Base-by-base conservation (phyloP, 2,797 vertebrate species). In the Acanthurus leucopareius region DNA sequence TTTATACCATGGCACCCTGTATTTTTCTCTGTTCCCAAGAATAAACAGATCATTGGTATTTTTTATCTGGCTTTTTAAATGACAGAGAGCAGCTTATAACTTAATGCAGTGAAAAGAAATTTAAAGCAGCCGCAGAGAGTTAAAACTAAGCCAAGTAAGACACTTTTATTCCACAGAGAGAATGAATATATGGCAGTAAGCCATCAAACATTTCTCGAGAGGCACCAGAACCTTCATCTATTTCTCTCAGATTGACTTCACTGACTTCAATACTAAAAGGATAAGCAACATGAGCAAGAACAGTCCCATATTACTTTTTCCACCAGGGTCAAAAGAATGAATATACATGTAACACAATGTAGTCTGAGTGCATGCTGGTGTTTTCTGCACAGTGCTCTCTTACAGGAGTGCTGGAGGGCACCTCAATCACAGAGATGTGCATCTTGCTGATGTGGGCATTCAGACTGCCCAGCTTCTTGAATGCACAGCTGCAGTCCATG, bases 391-490 rank as follows among this genome's bases (percentile, higher is more conserved):
- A 9, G 3, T 65, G 75, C 19, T 71, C 40, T 69, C 80, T 94
- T 89, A 96, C 96, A 89, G 92, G 80, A 38, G 92, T 85, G 71
- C 76, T 83, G 19, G 94, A 86, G 5, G 94, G 90, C 49, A 94
- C 94, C 52, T 96, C 96, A 10, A 96, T 95, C 48, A 96, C 91
- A 44, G 95, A 95, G 73, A 99, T 97, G 87, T 99, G 98, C 98
- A 99, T 99, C 95, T 99, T 99, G 94, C 98, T 99, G 92, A 99
- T 99, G 86, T 99, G 98, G 56, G 98, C 98, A 67, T 99, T 99
- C 45, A 99, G 94, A 85, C 98, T 99, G 68, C 98, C 98, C 62
- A 99, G 91, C 80, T 98, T 99, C 92, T 99, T 99, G 88, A 99
- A 99, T 10, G 99, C 94, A 89, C 98, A 99, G 85, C 98, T 99